Conservation (phyloP, 2,797 vertebrate species). For the Hemitrygon akajei region DNA sequence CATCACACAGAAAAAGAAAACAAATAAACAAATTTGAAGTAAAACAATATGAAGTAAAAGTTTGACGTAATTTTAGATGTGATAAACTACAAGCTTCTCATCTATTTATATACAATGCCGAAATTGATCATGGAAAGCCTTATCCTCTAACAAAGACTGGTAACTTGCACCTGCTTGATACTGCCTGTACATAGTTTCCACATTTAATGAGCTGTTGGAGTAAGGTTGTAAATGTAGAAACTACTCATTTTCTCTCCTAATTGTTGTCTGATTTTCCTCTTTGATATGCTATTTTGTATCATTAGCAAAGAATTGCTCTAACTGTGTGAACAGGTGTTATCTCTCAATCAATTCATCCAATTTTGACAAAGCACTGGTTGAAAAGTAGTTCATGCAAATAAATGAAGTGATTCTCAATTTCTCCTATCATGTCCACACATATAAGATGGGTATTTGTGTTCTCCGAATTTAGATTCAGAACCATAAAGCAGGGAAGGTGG, state of each 20-base stretch:
- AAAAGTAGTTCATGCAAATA: neutral
- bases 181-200: neutral
- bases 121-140: neutral
- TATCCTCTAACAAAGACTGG: neutral
- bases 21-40: neutral
- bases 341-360: neutral
- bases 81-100: neutral
- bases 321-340: constrained; percentile 3
- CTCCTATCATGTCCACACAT: neutral
- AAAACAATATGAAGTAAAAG: neutral
- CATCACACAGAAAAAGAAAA: too few relatives aligned
- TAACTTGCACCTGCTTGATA: neutral
- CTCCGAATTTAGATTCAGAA: neutral
- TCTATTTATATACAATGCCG: neutral
- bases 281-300: neutral
- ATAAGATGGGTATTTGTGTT: neutral
- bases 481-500: neutral
- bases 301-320: neutral
- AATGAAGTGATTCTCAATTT: constrained; percentile 2
- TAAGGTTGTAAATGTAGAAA: neutral
- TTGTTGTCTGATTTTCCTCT: neutral
- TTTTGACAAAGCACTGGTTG: neutral
- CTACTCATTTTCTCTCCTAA: neutral
- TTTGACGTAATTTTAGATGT: neutral
- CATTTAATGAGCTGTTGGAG: constrained; percentile 17